Base-by-base conservation (phyloP, 2,113 vertebrate genomes). In the Vicugna pacos region DNA sequence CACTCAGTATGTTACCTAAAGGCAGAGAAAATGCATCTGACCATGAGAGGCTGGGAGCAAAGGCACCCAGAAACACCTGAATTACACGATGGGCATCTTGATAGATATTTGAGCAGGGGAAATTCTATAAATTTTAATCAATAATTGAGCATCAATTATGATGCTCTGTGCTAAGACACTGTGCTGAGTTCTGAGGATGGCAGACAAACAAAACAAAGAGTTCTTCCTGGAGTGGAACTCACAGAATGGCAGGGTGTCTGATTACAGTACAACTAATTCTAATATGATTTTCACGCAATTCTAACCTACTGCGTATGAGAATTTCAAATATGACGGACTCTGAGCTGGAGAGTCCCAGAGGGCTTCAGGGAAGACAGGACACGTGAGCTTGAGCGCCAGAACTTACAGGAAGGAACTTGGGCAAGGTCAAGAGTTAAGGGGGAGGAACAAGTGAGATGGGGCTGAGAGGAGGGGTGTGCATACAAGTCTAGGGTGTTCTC, bases 381-480 rank as follows among this genome's bases (percentile, higher is more conserved):
- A 6, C 3, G n/a, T 22, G 60, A 69, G n/a, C 62, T 30, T 10
- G 28, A 75, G 28, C 28, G 42, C 64, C 14, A 60, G 24, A 93
- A 48, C 12, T 46, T 48, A 26, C 5, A 38, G 35, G 48, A 64
- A 58, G 86, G 52, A 48, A 75, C 35, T n/a, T 32, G 72, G 65
- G 22, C 15, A 13, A 94, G 19, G 20, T 52, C 2, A 14, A 86
- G 81, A 30, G 48, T 8, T 6, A 15, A 5, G 15, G n/a, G 22
- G 30, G n/a, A 54, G 10, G 38, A 22, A 46, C 2, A 1, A 1
- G 0, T 22, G 26, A 15, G 35, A 9, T 6, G 17, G 28, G 13
- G 6, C 24, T 30, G 24, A 64, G 50, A 50, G 73, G 56, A n/a
- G 46, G 48, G 35, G n/a, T 28, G 26, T 15, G 48, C 17, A n/a